phyloP scores from a whole-genome alignment of 2,797 vertebrate species.

The Oreochromis mossambicus region DNA sequence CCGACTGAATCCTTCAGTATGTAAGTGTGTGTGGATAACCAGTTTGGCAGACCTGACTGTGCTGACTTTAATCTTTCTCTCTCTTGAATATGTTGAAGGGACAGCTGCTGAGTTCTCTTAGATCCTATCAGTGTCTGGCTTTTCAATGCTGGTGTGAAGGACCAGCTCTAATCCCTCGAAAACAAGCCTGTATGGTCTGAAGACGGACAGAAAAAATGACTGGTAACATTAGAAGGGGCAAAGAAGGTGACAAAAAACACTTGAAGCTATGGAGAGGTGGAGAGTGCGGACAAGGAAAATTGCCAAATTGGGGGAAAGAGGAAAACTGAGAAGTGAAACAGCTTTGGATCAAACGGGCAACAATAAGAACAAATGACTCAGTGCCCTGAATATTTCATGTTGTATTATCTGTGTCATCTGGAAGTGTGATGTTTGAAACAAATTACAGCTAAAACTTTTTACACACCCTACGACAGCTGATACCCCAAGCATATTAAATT shows the following conservation, averaged over 20 bases:
- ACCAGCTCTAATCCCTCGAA: slow-evolving; percentile 17
- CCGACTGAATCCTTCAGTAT: neutral
- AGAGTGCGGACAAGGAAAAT: slow-evolving; percentile 6
- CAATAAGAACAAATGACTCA: neutral
- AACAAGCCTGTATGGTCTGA: slow-evolving; percentile 26
- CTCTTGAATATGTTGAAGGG: slow-evolving; percentile 10
- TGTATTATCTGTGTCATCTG: neutral
- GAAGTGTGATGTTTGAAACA: neutral
- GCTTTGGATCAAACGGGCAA: neutral
- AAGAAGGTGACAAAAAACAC: neutral
- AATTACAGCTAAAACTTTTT: neutral
- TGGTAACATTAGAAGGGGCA: slow-evolving; percentile 39
- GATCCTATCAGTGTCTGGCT: slow-evolving; percentile 12
- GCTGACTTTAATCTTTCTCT: neutral
- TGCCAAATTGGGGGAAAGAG: neutral
- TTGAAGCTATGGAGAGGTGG: neutral
- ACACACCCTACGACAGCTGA: neutral
- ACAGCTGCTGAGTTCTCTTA: slow-evolving; percentile 3
- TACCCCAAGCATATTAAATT: neutral
- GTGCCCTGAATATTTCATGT: neutral
- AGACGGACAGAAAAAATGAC: slow-evolving; percentile 32
- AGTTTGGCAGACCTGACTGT: neutral
- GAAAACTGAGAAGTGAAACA: neutral
- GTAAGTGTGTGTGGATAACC: neutral
- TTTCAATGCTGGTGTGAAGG: neutral